Evolutionary conservation across 2,797 vertebrate genomes (phyloP), one percentile per base, ranked within the genome.

Genomic region (Protosalanx chinensis): DNA sequence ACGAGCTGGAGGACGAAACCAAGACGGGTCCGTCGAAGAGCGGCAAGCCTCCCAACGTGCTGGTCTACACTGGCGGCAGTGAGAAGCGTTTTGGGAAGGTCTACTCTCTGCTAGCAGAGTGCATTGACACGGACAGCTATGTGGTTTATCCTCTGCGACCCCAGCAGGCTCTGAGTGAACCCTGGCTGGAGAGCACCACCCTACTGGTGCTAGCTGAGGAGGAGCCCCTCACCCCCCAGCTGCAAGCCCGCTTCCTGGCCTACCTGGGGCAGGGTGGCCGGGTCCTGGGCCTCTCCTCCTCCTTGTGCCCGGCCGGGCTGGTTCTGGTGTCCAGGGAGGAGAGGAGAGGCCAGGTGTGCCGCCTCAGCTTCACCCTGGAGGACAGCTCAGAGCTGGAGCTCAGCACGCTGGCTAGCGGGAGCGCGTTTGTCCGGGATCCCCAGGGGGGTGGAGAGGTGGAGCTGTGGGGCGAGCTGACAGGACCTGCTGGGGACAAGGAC

Each of bases 221-320:
- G 1, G 82, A 93, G 4, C 33, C 89, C 0, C 70, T 98, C 49
- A 81, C 89, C 0, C 83, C 91, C 0, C 84, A 84, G 32, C 81
- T 91, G 60, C 88, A 92, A 71, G 86, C 87, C n/a, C 87, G 87
- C 1, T 95, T 98, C 69, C 77, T 94, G 73, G 90, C 82, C 13
- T 98, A 94, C 84, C 85, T 98, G 10, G 87, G 88, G 67, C 89
- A 76, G 72, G 97, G 97, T 0, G 97, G 97, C 23, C 93, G 92
- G 75, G 90, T 98, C 5, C 79, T 99, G 12, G 94, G 94, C 0
- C 84, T 99, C 0, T 88, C 91, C 1, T 93, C 95, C 0, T 73
- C 85, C 15, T 94, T 98, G 72, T 90, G 90, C 0, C 91, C 94
- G 0, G 91, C 91, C 0, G 93, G 91, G 15, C 71, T 97, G 49